Conservation (phyloP, 2,113 vertebrate genomes). For the Nymphicus hollandicus region DNA sequence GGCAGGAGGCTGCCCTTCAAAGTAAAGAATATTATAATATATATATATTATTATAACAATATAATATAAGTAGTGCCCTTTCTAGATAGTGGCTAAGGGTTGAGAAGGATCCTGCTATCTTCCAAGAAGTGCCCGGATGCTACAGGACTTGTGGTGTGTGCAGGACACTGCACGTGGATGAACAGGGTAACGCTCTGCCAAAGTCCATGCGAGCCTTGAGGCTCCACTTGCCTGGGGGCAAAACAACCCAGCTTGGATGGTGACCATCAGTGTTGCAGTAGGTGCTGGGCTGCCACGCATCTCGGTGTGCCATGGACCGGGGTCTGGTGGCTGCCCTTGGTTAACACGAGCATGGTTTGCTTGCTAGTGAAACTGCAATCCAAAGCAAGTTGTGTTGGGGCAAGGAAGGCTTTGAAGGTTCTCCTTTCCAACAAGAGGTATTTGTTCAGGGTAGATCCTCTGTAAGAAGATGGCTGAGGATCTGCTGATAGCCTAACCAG, state of each 20-base stretch:
- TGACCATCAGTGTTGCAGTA: neutral
- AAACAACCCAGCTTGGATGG: neutral
- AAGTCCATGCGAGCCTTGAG: neutral
- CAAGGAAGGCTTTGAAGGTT: neutral
- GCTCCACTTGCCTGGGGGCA: neutral
- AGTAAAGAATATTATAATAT: conserved; percentile 44
- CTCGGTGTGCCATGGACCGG: neutral
- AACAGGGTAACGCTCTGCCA: neutral
- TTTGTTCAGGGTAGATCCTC: neutral
- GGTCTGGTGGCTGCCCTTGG: neutral
- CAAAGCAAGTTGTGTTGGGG: neutral
- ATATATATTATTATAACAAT: conserved; percentile 41
- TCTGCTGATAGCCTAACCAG: neutral
- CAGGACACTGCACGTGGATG: neutral
- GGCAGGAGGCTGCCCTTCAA: conserved; percentile 10
- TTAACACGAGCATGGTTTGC: neutral
- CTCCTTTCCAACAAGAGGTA: conserved; percentile 1
- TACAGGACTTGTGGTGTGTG: neutral
- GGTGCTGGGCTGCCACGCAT: neutral
- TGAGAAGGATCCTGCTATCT: neutral
- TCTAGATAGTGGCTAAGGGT: conserved; percentile 28
- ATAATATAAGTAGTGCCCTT: conserved; percentile 35
- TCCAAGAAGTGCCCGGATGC: neutral
- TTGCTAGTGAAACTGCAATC: neutral
- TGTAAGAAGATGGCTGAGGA: neutral